A percentile compares a stretch with the other conserved stretches of the same genome.
Conservation (phyloP, 2,113 vertebrate genomes). For the Psephotus haematonotus region DNA sequence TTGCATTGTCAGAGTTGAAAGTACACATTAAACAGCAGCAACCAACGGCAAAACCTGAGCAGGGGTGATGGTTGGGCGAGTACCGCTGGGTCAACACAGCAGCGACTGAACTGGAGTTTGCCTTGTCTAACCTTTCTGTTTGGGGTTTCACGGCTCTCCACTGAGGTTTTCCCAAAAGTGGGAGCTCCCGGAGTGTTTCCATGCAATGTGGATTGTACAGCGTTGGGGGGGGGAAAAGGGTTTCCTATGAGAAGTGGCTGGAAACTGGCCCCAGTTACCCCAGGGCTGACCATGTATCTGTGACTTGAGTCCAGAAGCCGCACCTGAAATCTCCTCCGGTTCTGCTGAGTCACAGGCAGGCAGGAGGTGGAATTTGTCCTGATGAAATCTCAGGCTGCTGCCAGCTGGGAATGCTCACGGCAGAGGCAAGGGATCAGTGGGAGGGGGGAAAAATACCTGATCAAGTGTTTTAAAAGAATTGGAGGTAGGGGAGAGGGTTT, state of each 20-base stretch:
- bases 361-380: constrained; percentile 37
- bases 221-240: neutral
- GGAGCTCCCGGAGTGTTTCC: neutral
- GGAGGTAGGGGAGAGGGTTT: accelerated
- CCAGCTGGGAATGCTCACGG: constrained; percentile 30
- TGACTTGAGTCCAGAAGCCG: neutral
- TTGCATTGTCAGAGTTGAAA: neutral
- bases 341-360: constrained; percentile 58
- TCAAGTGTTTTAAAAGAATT: neutral
- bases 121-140: constrained; percentile 6
- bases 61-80: neutral
- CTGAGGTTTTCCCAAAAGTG: neutral
- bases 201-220: neutral
- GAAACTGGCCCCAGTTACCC: neutral
- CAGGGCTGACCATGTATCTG: neutral
- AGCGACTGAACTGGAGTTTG: neutral
- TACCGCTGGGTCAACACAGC: neutral
- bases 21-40: neutral
- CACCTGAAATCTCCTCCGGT: constrained; percentile 10
- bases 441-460: neutral
- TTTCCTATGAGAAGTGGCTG: neutral
- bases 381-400: constrained; percentile 7
- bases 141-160: neutral
- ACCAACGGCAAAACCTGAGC: constrained; percentile 14
- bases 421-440: neutral